Evolutionary conservation across 2,797 vertebrate genomes (phyloP), one percentile per base, ranked within the genome.

Genomic region (Spondyliosoma cantharus): DNA sequence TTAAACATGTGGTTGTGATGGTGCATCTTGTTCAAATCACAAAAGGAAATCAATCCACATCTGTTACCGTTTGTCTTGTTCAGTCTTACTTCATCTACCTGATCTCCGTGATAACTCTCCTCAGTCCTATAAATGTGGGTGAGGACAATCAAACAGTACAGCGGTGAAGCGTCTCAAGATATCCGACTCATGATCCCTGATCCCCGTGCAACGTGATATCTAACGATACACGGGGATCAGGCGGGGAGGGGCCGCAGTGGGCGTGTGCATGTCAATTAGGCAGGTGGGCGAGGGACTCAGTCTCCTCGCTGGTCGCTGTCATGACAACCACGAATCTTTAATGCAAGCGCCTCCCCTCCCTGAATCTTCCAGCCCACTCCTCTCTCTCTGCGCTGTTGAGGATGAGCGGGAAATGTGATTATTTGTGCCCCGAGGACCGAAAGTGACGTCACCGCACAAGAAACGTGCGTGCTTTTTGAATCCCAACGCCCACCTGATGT

Each of bases 271-370:
- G 78, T 74, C 85, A 86, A 80, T 86, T 84, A 86, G 68, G 63
- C 61, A 63, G 27, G 49, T 79, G 67, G 82, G 76, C 54, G 52
- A 84, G 65, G 81, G 68, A 85, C 70, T 81, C 61, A 0, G 56
- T 66, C 80, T 86, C 76, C 70, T 78, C 27, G 15, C 72, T 57
- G 65, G 66, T 83, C 17, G 76, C 87, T 90, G 86, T 86, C 89
- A 92, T 91, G 87, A 86, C 89, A 90, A 91, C 88, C 72, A 62
- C 74, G 0, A 76, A 84, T 83, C 75, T 76, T 82, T 56, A 78
- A 70, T 78, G 49, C 66, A 3, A 5, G n/a, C 48, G 58, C 59
- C 60, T 46, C 46, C 32, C 4, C 25, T 15, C 48, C 43, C 2
- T 22, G 24, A 54, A 42, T 67, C 63, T 65, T 67, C 64, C 68